phyloP scores from a whole-genome alignment of 30 jellyfish, hydroid and myxozoan species.

The Hydractinia echinata region DNA sequence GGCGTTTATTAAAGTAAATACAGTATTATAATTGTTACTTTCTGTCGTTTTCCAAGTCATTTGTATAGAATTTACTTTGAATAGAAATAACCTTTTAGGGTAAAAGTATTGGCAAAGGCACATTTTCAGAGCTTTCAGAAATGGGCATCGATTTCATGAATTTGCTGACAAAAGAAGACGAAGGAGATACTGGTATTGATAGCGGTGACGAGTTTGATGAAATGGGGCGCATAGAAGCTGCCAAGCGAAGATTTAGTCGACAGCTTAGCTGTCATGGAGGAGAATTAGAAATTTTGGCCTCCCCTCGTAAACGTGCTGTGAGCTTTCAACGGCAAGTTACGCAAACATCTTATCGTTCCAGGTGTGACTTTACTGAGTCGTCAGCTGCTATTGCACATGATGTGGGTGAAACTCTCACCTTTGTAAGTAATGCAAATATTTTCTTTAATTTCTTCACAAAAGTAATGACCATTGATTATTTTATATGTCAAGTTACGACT shows the following conservation, averaged over 20 bases:
- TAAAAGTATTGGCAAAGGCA: slow-evolving; percentile 59
- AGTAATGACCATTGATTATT: too few species aligned
- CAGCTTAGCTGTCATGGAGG: slow-evolving; percentile 29
- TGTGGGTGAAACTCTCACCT: background rate
- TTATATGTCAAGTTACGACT: too few species aligned
- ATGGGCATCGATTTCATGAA: slow-evolving; percentile 62
- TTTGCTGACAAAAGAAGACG: slow-evolving; percentile 42
- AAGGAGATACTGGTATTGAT: slow-evolving; percentile 34
- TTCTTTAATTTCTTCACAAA: too few species aligned
- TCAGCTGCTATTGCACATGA: background rate
- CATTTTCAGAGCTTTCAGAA: slow-evolving; percentile 42
- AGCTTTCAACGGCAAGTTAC: slow-evolving; percentile 20
- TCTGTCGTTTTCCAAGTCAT: background rate
- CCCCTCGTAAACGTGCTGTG: background rate
- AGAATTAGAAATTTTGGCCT: background rate
- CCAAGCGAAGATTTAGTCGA: slow-evolving; percentile 77
- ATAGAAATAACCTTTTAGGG: slow-evolving; percentile 40
- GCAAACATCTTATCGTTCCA: slow-evolving; percentile 2
- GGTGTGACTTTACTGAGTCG: slow-evolving; percentile 1
- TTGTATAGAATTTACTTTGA: background rate
- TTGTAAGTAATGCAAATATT: background rate
- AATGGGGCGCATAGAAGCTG: slow-evolving; percentile 26
- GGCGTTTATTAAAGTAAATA: too few species aligned
- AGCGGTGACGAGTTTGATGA: slow-evolving; percentile 37
- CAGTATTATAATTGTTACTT: too few species aligned